Base-by-base conservation (phyloP, 2,113 vertebrate genomes). In the Pimephales promelas region DNA sequence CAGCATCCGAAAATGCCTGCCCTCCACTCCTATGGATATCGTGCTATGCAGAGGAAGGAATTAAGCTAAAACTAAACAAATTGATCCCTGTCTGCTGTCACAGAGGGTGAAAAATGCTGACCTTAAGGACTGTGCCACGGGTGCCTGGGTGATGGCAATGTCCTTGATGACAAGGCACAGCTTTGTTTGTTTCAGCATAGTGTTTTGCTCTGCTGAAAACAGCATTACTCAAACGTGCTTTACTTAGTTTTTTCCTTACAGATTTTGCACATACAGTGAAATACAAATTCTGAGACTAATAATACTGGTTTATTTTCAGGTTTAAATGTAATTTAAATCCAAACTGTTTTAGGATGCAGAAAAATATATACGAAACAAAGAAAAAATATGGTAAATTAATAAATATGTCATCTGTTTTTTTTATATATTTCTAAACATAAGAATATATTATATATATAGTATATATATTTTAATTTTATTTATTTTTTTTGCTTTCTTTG, bases 61-160 rank as follows among this genome's bases (percentile, higher is more conserved):
- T 82, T 85, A 83, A 40, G 56, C 59, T 89, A 82, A 86, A 81
- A 78, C 81, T 74, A 71, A 83, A 89, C 79, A 83, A 82, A 82
- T 73, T 84, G 77, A 86, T 84, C 85, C 81, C 70, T 70, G 72
- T 74, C 57, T 68, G 74, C 73, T 76, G 56, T 86, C 79, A 83
- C 45, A 71, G 10, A 36, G 10, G 68, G 40, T 74, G 82, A 57
- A 43, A 52, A 80, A 79, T 71, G 87, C 64, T 87, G 84, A 86
- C 66, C 68, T n/a, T 62, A 75, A 68, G 56, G 81, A 85, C 62
- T 36, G 31, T 81, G 83, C 83, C 73, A 79, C 40, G 10, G 43
- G 28, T 64, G 77, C 45, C 45, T 20, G 10, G 73, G 68, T 88
- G 82, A 86, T 80, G 75, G 79, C 64, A 81, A 81, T 40, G 66